Conservation (phyloP, 2,888 invertebrate genomes). For the Petrolisthes manimaculis region DNA sequence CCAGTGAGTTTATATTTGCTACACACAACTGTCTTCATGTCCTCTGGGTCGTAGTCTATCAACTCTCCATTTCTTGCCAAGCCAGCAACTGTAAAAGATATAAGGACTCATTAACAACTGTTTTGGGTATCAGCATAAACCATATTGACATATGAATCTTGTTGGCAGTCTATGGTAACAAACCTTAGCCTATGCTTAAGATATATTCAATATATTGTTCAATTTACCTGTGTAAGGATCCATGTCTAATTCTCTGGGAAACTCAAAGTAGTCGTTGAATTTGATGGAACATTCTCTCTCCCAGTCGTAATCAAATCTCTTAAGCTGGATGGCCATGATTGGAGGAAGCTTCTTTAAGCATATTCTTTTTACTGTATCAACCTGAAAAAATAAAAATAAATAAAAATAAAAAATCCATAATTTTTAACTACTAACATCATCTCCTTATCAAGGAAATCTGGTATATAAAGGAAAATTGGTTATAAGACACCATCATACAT, state of each 20-base stretch:
- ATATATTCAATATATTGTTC: not conserved
- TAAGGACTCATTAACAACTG: too few relatives aligned
- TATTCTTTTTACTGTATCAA: constrained; percentile 95
- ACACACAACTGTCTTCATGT: constrained; percentile 65
- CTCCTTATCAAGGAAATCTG: too few relatives aligned
- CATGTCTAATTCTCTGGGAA: constrained; percentile 95
- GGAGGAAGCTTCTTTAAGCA: constrained; percentile 97
- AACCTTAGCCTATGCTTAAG: too few relatives aligned
- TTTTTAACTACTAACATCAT: not conserved
- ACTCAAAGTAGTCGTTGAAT: constrained; percentile 99
- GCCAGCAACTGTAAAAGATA: constrained; percentile 79
- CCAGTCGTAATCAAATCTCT: constrained; percentile 98
- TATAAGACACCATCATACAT: too few relatives aligned
- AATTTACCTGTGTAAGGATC: constrained; percentile 90
- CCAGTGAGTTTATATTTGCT: constrained; percentile 93
- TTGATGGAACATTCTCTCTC: constrained; percentile 98
- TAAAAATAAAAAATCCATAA: constrained; percentile 7
- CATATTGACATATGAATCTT: too few relatives aligned
- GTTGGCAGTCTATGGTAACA: too few relatives aligned
- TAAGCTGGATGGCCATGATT: constrained; percentile 95
- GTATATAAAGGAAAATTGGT: too few relatives aligned
- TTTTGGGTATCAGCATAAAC: too few relatives aligned
- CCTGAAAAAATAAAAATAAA: constrained; percentile 73
- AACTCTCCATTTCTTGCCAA: constrained; percentile 94
- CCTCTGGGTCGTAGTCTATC: constrained; percentile 80